Conservation (phyloP, 2,113 vertebrate species). For the Arenaria interpres region DNA sequence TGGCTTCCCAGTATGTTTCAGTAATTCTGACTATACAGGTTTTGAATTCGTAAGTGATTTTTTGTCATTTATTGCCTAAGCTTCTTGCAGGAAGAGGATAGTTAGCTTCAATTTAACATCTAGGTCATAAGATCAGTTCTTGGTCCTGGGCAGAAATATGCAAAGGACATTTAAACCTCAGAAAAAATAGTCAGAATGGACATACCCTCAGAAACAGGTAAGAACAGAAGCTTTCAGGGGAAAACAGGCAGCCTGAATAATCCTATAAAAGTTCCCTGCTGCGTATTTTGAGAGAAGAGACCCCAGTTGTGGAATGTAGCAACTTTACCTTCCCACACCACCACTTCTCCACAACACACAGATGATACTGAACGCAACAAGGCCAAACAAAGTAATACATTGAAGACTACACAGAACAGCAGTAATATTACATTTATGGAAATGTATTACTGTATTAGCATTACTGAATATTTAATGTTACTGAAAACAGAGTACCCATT, state of each 20-base stretch:
- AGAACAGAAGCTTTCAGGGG: background rate
- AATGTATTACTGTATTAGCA: background rate
- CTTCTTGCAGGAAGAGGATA: background rate
- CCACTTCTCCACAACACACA: background rate
- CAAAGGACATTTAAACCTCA: background rate
- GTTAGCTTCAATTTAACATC: background rate
- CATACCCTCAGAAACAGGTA: background rate
- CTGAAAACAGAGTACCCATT: background rate
- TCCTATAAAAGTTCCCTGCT: background rate
- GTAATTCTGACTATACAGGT: constrained; percentile 14
- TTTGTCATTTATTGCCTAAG: background rate
- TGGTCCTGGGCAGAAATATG: background rate
- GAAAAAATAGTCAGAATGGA: background rate
- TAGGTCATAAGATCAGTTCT: background rate
- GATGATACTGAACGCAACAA: background rate
- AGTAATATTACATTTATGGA: background rate
- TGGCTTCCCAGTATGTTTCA: background rate
- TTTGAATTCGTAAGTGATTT: constrained; percentile 24
- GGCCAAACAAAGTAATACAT: background rate
- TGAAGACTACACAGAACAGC: background rate
- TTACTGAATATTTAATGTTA: background rate
- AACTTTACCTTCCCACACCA: background rate
- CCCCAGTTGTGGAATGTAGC: background rate
- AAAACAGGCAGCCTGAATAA: background rate
- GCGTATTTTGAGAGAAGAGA: background rate